Evolutionary conservation across 2,113 vertebrate species (phyloP), one percentile per base, ranked within the genome.

Genomic region (Dryoscopus gambensis): DNA sequence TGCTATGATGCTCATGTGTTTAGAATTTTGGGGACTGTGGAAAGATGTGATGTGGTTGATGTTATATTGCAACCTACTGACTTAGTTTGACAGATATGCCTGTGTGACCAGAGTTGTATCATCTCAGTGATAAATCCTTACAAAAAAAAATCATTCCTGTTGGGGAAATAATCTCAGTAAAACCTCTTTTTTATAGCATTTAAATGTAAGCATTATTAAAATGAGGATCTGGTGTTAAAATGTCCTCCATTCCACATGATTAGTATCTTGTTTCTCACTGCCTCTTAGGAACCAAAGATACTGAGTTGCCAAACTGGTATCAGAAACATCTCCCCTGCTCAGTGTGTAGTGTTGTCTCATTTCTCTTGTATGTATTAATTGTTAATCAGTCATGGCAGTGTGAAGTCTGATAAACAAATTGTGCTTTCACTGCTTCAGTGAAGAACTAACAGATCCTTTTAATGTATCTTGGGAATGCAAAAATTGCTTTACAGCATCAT

Each of bases 341-440:
- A 44, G 27, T 62, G 8, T 56, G 28, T 46, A 67, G 25, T 31
- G 37, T 64, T 82, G 40, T 91, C 76, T 91, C 55, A 63, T 91
- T 94, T 93, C 65, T 90, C 55, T 91, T 95, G 84, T 84, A 60
- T 75, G 50, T 62, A 75, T 95, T 94, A 95, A 91, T 92, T 89
- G 93, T 94, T 94, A 93, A 95, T 89, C 84, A 83, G 93, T 94
- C 74, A 79, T 40, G 47, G 74, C 76, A 50, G 37, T 69, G 40
- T 91, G 81, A 91, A 85, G 49, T 57, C 91, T 87, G 93, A 89
- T 95, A 87, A 91, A 87, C 60, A 91, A 92, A 91, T 85, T 87
- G 69, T 84, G 42, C 84, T 93, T 95, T 89, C 76, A 49, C 49
- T 92, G 80, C 57, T 79, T 79, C 65, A 62, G 20, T 79, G 91